Conservation (phyloP, 2,888 invertebrate species). For the Amphipyra berbera region DNA sequence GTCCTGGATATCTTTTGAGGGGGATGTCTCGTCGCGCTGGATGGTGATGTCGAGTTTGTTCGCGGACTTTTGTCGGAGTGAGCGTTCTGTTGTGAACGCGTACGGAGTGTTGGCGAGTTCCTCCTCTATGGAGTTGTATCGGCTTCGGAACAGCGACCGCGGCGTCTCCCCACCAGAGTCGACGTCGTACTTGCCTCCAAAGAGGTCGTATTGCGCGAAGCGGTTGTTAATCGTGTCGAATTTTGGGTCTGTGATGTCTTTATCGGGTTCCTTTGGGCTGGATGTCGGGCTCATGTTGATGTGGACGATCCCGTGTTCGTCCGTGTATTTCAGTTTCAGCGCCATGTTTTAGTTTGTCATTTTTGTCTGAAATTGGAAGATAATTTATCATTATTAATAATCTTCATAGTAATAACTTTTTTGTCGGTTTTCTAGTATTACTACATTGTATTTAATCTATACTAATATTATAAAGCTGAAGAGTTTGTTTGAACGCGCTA, state of each 20-base stretch:
- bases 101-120: conserved; percentile 88
- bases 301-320: conserved; percentile 85
- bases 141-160: conserved; percentile 83
- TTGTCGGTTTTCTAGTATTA: no score
- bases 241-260: conserved; percentile 73
- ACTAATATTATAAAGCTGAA: no score
- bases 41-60: conserved; percentile 79
- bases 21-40: conserved; percentile 69
- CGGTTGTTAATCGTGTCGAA: conserved; percentile 86
- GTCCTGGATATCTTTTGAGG: conserved; percentile 80
- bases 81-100: conserved; percentile 83
- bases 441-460: no score
- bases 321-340: conserved; percentile 83
- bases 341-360: conserved; percentile 75
- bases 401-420: no score
- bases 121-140: conserved; percentile 87
- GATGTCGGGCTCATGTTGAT: conserved; percentile 84
- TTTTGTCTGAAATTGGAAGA: conserved; percentile 46
- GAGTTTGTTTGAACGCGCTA: no score
- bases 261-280: conserved; percentile 65
- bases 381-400: neutral
- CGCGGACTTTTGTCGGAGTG: conserved; percentile 67
- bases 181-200: conserved; percentile 81
- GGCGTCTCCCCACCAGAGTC: conserved; percentile 71
- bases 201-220: conserved; percentile 84